Base-by-base conservation (phyloP, 2,888 invertebrate genomes). In the Pheosia gnoma region DNA sequence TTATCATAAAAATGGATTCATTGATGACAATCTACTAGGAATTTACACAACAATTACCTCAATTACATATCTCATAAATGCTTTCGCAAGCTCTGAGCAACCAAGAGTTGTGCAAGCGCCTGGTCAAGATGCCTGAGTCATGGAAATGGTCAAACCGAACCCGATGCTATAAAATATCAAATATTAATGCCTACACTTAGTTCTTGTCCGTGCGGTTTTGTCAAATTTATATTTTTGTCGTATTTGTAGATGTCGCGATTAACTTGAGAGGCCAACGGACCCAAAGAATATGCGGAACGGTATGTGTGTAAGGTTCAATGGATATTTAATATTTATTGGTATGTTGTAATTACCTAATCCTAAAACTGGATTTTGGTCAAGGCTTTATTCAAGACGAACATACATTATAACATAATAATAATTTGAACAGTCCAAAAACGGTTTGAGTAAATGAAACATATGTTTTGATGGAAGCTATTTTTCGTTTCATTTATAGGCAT, bases 11-110 rank as follows among this genome's bases (percentile, higher is more conserved):
- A 47, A 47, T 6, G 43, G 10, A 43, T 7, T 3, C 9, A 43
- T 43, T 9, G 43, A 43, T 43, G 43, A 43, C 9, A 8, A 8
- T 43, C 10, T 43, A 43, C 43, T 9, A 55, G 43, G 55, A 52
- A 58, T 63, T 71, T 78, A 70, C 79, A 74, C 75, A 79, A 80
- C 63, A 63, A 72, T 77, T 70, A 75, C 71, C 65, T 67, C 79
- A 77, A 77, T 82, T 79, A 68, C 78, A 70, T 70, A 62, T 71
- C 68, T 70, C 69, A 25, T 77, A 66, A 66, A 38, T 51, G 57
- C 63, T 79, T 75, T 72, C 75, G 78, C 68, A 83, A 82, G 67
- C 57, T 47, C 68, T 81, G 82, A 82, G 70, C 78, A 84, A 83
- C 66, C 60, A 61, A 60, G 11, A 55, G 70, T 82, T 80, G 79